Percentiles rank a stretch among this genome's conserved stretches.
phyloP scores from a whole-genome alignment of 2,797 vertebrate species.

The Bufotes viridis region DNA sequence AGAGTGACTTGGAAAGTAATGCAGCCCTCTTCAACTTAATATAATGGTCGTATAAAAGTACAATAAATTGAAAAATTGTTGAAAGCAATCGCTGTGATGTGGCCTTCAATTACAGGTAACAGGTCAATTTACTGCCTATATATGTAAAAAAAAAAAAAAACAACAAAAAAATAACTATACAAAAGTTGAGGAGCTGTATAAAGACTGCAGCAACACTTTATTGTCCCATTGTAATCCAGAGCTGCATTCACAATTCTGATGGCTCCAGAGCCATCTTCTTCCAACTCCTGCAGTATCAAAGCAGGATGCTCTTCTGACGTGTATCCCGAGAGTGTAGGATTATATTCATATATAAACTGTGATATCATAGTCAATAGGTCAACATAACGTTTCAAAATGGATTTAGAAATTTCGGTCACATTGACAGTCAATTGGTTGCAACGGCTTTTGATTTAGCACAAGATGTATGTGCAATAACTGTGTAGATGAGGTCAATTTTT shows the following conservation, averaged over 20 bases:
- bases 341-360: background rate
- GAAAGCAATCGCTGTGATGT: background rate
- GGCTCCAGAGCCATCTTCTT: background rate
- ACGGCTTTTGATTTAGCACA: background rate
- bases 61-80: background rate
- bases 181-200: background rate
- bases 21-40: background rate
- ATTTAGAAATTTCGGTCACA: background rate
- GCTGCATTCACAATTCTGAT: background rate
- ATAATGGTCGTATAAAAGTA: background rate
- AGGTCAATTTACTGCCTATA: background rate
- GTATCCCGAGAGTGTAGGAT: background rate
- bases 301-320: too few species aligned
- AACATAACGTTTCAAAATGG: background rate
- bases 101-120: background rate
- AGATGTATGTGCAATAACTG: background rate
- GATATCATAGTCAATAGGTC: background rate
- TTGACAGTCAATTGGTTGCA: background rate
- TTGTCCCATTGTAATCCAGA: background rate
- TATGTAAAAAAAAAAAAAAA: background rate
- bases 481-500: background rate
- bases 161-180: background rate
- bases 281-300: background rate
- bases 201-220: background rate
- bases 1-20: background rate